Evolutionary conservation across 2,797 vertebrate species (phyloP), one percentile per base, ranked within the genome.

Genomic region (Urosaurus nigricauda): DNA sequence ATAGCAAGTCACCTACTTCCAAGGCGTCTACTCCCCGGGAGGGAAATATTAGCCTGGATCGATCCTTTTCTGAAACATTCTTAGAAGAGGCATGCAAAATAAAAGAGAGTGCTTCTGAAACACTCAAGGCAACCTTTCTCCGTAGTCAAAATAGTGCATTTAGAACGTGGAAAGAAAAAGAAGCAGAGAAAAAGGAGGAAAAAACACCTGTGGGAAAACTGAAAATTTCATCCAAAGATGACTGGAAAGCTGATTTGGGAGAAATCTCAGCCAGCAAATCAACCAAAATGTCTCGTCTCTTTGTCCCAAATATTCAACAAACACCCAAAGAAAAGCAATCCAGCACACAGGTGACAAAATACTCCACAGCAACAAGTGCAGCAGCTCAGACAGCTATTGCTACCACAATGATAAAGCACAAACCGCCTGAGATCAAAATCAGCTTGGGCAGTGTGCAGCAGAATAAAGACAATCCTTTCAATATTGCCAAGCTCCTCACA

Each of bases 401-500:
- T 65, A 91, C 90, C 0, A 92, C 93, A 0, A 92, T 87, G 87
- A 86, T 91, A 40, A 94, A 94, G 53, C 96, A 96, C 4, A 98
- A 97, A 93, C 92, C 95, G 1, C 98, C 98, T 0, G 98, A 99
- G 93, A 99, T 99, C 93, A 98, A 98, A 95, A 99, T 99, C 95
- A 97, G 97, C 75, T 96, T 98, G 92, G 97, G 97, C 84, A 98
- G 97, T 24, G 93, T 98, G 87, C 95, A 94, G 97, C 98, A 96
- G 77, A 97, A 96, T 85, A 97, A 98, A 75, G 96, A 96, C 24
- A 96, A 96, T 83, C 97, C 95, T 13, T 97, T 99, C 79, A 98
- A 98, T 94, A 99, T 99, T 40, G 98, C 98, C 84, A 98, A 96
- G 91, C 93, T 99, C 51, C 97, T 99, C 94, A 99, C 98, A 0